A percentile compares a stretch with the other conserved stretches of the same genome.
Conservation (phyloP, 2,113 vertebrate genomes). For the Hemichromis elongatus region DNA sequence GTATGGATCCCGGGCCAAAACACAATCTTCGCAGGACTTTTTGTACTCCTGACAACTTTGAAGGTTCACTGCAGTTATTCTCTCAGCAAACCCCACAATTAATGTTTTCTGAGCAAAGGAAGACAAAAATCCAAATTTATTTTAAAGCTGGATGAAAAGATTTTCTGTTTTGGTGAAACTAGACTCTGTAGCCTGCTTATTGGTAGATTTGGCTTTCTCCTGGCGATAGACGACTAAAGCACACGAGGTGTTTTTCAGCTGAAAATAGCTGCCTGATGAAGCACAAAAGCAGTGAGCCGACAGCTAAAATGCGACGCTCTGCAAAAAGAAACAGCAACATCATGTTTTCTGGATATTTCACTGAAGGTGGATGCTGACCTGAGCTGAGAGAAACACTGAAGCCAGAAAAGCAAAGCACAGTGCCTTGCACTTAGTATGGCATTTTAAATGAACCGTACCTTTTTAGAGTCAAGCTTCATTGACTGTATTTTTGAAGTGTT, state of each 20-base stretch:
- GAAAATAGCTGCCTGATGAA: neutral
- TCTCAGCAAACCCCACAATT: conserved; percentile 65
- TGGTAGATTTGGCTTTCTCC: neutral
- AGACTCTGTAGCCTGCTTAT: neutral
- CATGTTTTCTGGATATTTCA: neutral
- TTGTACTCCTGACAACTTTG: conserved; percentile 64
- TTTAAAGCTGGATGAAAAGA: neutral
- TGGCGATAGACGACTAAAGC: neutral
- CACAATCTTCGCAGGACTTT: conserved; percentile 65
- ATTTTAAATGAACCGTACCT: conserved; percentile 39
- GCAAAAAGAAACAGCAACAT: neutral
- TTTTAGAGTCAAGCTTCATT: conserved; percentile 67
- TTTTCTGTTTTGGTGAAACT: neutral
- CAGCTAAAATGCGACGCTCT: neutral
- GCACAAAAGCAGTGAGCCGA: neutral
- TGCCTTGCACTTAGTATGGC: neutral
- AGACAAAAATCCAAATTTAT: neutral
- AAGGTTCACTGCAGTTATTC: conserved; percentile 61
- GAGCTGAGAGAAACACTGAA: neutral
- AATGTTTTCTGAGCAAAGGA: conserved; percentile 60
- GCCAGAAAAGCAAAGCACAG: neutral
- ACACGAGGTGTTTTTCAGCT: neutral
- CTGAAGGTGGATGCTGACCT: neutral
- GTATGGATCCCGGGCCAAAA: conserved; percentile 73
- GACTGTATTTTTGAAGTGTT: conserved; percentile 48